Evolutionary conservation across 1,140 invertebrate species (phyloP).

Genomic region (Plodia interpunctella): DNA sequence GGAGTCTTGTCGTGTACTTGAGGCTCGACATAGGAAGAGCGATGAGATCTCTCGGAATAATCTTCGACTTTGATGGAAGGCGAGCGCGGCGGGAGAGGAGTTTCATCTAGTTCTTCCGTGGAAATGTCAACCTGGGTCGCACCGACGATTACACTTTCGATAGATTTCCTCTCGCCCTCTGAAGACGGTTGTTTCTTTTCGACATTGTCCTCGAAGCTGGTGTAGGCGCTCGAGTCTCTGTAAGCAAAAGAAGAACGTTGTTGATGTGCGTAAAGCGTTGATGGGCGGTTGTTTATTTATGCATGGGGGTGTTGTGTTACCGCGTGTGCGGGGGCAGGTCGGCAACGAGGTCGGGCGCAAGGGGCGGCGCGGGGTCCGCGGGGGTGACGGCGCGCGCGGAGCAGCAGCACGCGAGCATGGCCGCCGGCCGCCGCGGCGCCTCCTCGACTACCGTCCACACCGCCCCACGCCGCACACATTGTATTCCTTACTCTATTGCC

Average conservation of each 20-base stretch:
- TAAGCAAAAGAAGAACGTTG: constrained; percentile 30
- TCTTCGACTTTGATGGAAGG: constrained; percentile 60
- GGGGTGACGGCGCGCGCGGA: constrained; percentile 29
- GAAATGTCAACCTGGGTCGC: constrained; percentile 22
- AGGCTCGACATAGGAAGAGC: constrained; percentile 15
- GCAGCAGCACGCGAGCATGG: constrained; percentile 69
- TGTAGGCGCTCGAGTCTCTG: constrained; percentile 56
- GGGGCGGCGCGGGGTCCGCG: constrained; percentile 31
- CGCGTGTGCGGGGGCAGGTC: constrained; percentile 59
- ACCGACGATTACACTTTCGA: constrained; percentile 16
- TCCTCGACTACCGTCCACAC: constrained; percentile 54
- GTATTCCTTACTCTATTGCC: constrained; percentile 28
- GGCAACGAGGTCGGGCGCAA: constrained; percentile 60
- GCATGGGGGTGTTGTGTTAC: constrained; percentile 33
- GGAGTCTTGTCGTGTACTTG: constrained; percentile 1
- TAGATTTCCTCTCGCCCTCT: constrained; percentile 13
- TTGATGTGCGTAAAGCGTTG: constrained; percentile 13
- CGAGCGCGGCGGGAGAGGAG: constrained; percentile 36
- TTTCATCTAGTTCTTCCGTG: constrained; percentile 21
- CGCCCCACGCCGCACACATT: constrained; percentile 16
- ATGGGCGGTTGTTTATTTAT: constrained; percentile 23
- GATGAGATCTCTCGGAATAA: constrained; percentile 39
- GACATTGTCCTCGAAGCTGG: constrained; percentile 27
- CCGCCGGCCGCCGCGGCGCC: constrained; percentile 61
- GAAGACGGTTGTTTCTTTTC: constrained; percentile 18